A percentile compares a stretch with the other conserved stretches of the same genome.
phyloP scores from a whole-genome alignment of 2,113 vertebrate species.

The Zootoca vivipara region DNA sequence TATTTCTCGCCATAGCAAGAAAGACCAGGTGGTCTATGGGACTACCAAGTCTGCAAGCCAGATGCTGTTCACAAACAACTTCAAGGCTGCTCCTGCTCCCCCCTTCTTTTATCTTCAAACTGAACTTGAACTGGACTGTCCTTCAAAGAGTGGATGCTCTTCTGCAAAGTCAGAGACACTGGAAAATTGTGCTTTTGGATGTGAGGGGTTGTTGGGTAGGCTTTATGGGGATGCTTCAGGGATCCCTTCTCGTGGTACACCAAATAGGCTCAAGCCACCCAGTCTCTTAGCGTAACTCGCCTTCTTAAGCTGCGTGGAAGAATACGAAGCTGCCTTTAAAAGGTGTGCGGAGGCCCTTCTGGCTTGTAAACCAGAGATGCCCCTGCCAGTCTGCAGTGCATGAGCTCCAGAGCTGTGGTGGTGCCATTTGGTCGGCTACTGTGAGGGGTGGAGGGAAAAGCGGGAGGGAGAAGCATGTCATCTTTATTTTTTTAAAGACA shows the following conservation, averaged over 20 bases:
- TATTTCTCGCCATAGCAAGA: too few relatives aligned
- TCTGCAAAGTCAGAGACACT: too few relatives aligned
- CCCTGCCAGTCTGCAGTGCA: constrained; percentile 20
- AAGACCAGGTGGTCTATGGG: too few relatives aligned
- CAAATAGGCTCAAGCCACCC: background rate
- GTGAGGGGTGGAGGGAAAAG: background rate
- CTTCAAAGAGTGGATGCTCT: background rate
- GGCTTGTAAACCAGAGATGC: constrained; percentile 31
- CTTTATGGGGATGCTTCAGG: background rate
- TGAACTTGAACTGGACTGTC: too few relatives aligned
- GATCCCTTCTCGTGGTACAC: background rate
- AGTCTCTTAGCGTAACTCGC: background rate
- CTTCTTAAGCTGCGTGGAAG: background rate
- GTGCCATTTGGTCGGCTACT: constrained; percentile 33
- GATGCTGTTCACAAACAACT: too few relatives aligned
- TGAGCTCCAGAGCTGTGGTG: background rate
- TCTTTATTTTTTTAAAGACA: constrained; percentile 29
- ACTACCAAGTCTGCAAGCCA: too few relatives aligned
- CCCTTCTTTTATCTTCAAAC: too few relatives aligned
- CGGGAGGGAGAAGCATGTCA: background rate
- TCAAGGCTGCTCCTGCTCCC: too few relatives aligned
- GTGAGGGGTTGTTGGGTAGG: background rate
- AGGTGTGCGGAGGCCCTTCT: background rate
- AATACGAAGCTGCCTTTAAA: background rate
- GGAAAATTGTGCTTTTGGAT: background rate